Evolutionary conservation across 2,888 invertebrate species (phyloP).

Genomic region (Polyommatus iphigenia): DNA sequence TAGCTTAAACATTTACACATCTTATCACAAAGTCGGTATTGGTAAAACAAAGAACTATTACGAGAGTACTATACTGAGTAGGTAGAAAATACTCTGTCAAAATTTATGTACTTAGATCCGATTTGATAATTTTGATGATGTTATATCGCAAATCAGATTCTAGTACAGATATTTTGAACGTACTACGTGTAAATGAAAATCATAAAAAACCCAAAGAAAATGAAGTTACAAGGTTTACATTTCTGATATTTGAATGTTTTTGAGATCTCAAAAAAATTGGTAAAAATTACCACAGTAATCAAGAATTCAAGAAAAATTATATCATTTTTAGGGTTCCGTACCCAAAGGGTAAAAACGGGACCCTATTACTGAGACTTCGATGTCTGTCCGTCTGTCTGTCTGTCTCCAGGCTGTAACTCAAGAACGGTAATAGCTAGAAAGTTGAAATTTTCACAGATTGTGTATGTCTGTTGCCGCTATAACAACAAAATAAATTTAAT

Average conservation of each 20-base stretch:
- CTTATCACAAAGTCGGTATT: conserved; percentile 28
- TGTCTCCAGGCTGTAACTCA: too few species aligned
- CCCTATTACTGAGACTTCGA: too few species aligned
- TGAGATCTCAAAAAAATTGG: not conserved
- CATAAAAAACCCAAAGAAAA: not conserved
- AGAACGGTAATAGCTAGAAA: too few species aligned
- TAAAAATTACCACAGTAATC: not conserved
- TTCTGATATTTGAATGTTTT: not conserved
- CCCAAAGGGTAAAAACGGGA: too few species aligned
- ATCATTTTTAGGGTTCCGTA: too few species aligned
- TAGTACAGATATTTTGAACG: not conserved
- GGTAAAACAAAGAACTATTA: not conserved
- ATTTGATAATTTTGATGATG: not conserved
- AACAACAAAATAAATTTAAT: too few species aligned
- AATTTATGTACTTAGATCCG: not conserved
- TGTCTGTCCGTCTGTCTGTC: too few species aligned
- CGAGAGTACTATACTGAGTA: not conserved
- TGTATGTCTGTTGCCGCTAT: too few species aligned
- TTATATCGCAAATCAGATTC: not conserved
- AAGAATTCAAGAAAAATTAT: not conserved
- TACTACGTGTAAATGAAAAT: not conserved
- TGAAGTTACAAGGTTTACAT: not conserved
- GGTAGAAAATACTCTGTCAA: not conserved
- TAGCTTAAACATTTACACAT: conserved; percentile 31
- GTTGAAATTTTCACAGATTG: too few species aligned